Percentiles rank a stretch among this genome's conserved stretches.
Conservation (phyloP, 2,888 invertebrate genomes). For the Zele albiditarsus region DNA sequence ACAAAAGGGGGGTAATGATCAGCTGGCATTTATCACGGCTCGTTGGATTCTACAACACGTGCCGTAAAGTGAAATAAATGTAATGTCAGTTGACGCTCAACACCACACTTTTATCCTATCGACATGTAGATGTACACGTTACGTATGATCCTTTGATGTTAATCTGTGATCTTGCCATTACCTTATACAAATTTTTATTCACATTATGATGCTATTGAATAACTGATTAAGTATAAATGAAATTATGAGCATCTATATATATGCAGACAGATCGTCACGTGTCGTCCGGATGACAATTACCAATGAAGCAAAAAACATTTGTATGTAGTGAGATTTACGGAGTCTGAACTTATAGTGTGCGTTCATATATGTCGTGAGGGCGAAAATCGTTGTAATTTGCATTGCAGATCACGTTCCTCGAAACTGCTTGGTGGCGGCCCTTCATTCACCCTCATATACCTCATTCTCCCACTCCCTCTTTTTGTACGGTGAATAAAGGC, state of each 20-base stretch:
- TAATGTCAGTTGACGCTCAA: slow-evolving; percentile 15
- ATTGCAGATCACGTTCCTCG: slow-evolving; percentile 70
- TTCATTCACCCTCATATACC: slow-evolving; percentile 36
- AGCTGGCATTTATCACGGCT: slow-evolving; percentile 66
- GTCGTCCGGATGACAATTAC: slow-evolving; percentile 29
- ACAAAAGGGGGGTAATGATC: slow-evolving; percentile 52
- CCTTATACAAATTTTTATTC: background rate
- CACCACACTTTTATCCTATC: background rate
- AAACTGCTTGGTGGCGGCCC: slow-evolving; percentile 50
- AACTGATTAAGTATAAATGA: background rate
- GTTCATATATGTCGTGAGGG: slow-evolving; percentile 54
- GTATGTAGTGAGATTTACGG: slow-evolving; percentile 42
- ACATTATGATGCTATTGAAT: background rate
- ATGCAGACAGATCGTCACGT: slow-evolving; percentile 11
- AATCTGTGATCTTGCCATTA: background rate
- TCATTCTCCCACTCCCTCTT: background rate
- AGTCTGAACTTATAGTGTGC: slow-evolving; percentile 48
- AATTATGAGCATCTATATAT: background rate
- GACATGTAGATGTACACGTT: background rate
- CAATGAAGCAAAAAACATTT: slow-evolving; percentile 27
- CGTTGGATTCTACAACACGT: slow-evolving; percentile 65
- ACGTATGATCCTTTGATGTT: slow-evolving; percentile 21
- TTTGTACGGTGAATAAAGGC: slow-evolving; percentile 61
- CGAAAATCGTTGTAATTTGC: slow-evolving; percentile 64
- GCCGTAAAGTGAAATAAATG: slow-evolving; percentile 50